Conservation (phyloP, 2,797 vertebrate species). For the Melanotaenia trifasciata region DNA sequence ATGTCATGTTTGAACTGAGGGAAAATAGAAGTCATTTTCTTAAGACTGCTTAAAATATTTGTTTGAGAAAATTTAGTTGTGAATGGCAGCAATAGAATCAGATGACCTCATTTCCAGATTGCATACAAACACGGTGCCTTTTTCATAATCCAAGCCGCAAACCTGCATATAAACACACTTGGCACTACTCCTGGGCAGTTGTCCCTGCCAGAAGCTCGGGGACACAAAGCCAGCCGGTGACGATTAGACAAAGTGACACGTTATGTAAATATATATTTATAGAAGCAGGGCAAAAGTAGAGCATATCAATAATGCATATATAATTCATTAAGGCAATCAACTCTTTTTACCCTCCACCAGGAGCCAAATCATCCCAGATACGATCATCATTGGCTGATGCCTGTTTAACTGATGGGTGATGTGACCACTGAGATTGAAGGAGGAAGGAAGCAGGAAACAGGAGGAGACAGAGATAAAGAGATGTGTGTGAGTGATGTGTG, state of each 20-base stretch:
- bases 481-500: conserved; percentile 44
- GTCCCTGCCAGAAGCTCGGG: conserved; percentile 48
- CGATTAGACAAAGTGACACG: conserved; percentile 61
- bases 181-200: conserved; percentile 38
- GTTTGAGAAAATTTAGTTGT: conserved; percentile 10
- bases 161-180: conserved; percentile 57
- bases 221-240: conserved; percentile 53
- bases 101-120: conserved; percentile 7
- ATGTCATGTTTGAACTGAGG: not conserved
- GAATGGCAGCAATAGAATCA: not conserved
- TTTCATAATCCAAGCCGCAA: conserved; percentile 46
- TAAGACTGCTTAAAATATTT: conserved; percentile 8
- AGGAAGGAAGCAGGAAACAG: conserved; percentile 51
- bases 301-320: conserved; percentile 67
- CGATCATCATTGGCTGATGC: conserved; percentile 58
- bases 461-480: conserved; percentile 32
- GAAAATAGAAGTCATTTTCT: conserved; percentile 4
- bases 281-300: conserved; percentile 45
- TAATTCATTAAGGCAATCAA: conserved; percentile 64
- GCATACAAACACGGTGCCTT: conserved; percentile 26
- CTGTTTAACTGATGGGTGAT: conserved; percentile 66
- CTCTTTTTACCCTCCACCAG: conserved; percentile 30
- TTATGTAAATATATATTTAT: conserved; percentile 68
- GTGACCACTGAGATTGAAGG: conserved; percentile 42
- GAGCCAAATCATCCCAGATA: conserved; percentile 51